These are phyloP conservation scores for Octodon degus DNA, from an alignment of 2,113 vertebrate genomes.

Conservation along the genomic window DNA sequence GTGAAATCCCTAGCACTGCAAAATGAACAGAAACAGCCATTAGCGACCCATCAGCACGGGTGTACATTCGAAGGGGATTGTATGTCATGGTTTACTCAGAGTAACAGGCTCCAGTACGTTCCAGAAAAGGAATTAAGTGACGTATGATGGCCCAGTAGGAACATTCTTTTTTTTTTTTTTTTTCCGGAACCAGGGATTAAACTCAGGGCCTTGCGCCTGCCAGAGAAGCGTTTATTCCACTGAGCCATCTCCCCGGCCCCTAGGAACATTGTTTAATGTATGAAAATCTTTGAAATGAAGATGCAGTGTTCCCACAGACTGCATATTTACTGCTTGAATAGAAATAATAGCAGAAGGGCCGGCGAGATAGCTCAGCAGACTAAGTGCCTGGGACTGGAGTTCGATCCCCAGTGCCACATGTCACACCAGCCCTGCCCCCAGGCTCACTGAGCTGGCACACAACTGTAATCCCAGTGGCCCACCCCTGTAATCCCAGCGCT, in stretches of 20 bases:
- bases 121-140: not conserved
- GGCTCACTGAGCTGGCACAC: too few species aligned
- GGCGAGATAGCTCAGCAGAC: too few species aligned
- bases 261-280: not conserved
- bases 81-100: not conserved
- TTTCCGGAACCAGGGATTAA: too few species aligned
- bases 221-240: too few species aligned
- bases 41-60: not conserved
- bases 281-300: not conserved
- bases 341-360: not conserved
- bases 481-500: too few species aligned
- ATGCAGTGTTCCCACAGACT: not conserved
- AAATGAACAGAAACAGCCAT: not conserved
- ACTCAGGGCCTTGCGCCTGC: too few species aligned
- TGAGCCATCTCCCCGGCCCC: too few species aligned
- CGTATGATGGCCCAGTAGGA: not conserved
- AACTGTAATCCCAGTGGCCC: too few species aligned
- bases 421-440: too few species aligned
- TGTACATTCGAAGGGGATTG: not conserved
- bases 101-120: not conserved
- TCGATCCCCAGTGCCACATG: too few species aligned
- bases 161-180: not conserved
- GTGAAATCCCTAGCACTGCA: not conserved
- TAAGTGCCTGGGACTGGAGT: too few species aligned
- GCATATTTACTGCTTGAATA: not conserved